phyloP scores from a whole-genome alignment of 2,797 vertebrate species.

The Gallinago nigripennis region DNA sequence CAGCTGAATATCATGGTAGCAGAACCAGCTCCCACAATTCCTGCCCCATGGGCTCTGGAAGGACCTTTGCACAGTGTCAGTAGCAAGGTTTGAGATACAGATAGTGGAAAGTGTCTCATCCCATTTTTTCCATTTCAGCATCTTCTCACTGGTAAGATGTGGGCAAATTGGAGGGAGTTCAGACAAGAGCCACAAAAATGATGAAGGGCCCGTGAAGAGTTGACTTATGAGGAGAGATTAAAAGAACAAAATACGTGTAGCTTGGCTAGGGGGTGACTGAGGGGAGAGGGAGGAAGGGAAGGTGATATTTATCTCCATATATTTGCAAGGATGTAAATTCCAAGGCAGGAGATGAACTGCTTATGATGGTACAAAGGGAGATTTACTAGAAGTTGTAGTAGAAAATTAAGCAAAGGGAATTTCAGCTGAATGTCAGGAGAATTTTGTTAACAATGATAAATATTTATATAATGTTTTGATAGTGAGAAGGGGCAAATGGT shows the following conservation, averaged over 20 bases:
- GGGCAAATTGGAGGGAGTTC: not conserved
- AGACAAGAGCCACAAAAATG: conserved; percentile 54
- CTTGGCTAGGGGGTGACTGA: conserved; percentile 24
- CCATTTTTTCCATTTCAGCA: not conserved
- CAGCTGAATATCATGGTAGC: not conserved
- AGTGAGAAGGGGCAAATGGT: not conserved
- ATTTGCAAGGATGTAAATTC: conserved; percentile 61
- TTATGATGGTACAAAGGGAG: conserved; percentile 62
- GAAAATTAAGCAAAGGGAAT: conserved; percentile 53
- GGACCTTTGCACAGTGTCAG: not conserved
- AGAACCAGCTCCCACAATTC: not conserved
- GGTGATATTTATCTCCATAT: conserved; percentile 46
- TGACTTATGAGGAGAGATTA: conserved; percentile 49
- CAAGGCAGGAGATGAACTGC: conserved; percentile 23
- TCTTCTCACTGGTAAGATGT: not conserved
- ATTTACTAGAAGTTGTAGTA: conserved; percentile 57
- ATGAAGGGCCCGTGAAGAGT: not conserved
- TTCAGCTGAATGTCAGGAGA: conserved; percentile 36
- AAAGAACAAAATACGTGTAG: conserved; percentile 31
- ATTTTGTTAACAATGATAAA: conserved; percentile 19
- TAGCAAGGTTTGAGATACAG: fast-evolving
- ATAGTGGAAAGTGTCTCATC: not conserved
- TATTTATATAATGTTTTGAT: not conserved
- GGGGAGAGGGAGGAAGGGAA: not conserved
- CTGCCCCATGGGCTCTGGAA: not conserved